Evolutionary conservation across 2,113 vertebrate genomes (phyloP).

Genomic region (Pholis gunnellus): DNA sequence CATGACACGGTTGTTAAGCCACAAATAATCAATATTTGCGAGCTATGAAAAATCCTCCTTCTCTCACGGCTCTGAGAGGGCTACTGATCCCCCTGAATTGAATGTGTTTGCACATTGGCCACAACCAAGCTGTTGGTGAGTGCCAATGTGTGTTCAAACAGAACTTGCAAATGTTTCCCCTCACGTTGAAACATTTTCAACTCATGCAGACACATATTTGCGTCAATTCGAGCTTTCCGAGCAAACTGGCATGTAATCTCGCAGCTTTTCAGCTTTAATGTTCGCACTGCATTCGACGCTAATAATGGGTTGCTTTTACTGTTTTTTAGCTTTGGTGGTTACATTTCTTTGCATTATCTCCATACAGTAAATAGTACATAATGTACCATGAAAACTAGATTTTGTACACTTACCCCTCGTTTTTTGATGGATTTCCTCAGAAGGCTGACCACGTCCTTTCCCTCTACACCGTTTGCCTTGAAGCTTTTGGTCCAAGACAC

Average conservation of each 20-base stretch:
- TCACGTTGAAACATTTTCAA: neutral
- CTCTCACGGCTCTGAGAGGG: neutral
- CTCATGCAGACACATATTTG: neutral
- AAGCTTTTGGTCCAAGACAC: slow-evolving; percentile 96
- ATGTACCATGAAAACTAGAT: neutral
- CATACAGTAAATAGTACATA: neutral
- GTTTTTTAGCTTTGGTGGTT: neutral
- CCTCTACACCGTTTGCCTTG: slow-evolving; percentile 93
- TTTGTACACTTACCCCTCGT: slow-evolving; percentile 86
- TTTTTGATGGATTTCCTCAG: slow-evolving; percentile 91
- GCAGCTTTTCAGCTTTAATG: neutral
- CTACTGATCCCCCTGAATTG: neutral
- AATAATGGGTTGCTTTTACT: neutral
- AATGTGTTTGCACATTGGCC: neutral
- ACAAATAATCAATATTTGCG: neutral
- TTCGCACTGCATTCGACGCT: neutral
- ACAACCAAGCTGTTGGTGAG: neutral
- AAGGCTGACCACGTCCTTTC: slow-evolving; percentile 90
- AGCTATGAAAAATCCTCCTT: neutral
- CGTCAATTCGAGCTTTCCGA: neutral
- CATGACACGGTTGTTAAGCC: neutral
- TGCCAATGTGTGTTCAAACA: neutral
- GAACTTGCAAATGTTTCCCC: neutral
- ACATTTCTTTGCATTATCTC: neutral
- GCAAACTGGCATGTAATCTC: neutral